Evolutionary conservation across 1,140 invertebrate species (phyloP).

Genomic region (Drosophila parabipectinata): DNA sequence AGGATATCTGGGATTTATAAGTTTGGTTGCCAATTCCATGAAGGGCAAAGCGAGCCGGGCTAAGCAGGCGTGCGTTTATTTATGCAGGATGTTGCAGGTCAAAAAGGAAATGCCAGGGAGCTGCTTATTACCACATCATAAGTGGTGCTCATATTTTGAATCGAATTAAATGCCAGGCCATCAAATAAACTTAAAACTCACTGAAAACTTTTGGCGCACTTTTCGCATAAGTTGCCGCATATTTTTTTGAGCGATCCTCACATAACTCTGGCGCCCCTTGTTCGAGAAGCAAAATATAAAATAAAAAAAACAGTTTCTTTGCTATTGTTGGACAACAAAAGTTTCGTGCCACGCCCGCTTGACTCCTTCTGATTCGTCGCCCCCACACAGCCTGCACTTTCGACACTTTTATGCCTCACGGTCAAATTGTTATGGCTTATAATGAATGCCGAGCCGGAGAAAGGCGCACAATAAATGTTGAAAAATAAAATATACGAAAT

Average conservation of each 20-base stretch:
- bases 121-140: slow-evolving; percentile 67
- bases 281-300: slow-evolving; percentile 19
- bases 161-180: slow-evolving; percentile 59
- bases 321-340: slow-evolving; percentile 57
- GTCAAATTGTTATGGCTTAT: slow-evolving; percentile 77
- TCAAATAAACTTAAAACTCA: slow-evolving; percentile 33
- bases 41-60: slow-evolving; percentile 5
- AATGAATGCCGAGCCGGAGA: slow-evolving; percentile 63
- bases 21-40: slow-evolving; percentile 72
- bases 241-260: slow-evolving; percentile 25
- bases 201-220: slow-evolving; percentile 11
- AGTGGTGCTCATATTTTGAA: slow-evolving; percentile 49
- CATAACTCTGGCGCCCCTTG: slow-evolving; percentile 48
- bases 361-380: slow-evolving; percentile 29
- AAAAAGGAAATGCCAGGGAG: slow-evolving; percentile 27
- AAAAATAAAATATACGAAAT: slow-evolving; percentile 65
- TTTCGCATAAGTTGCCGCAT: slow-evolving; percentile 14
- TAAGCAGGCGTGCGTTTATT: slow-evolving; percentile 42
- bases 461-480: slow-evolving; percentile 60
- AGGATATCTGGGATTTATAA: slow-evolving; percentile 83
- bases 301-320: slow-evolving; percentile 23
- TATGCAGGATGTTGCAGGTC: slow-evolving; percentile 44
- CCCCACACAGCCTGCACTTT: slow-evolving; percentile 60
- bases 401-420: slow-evolving; percentile 75
- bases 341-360: slow-evolving; percentile 55